Conservation (phyloP, 2,797 vertebrate species). For the Dallia pectoralis region DNA sequence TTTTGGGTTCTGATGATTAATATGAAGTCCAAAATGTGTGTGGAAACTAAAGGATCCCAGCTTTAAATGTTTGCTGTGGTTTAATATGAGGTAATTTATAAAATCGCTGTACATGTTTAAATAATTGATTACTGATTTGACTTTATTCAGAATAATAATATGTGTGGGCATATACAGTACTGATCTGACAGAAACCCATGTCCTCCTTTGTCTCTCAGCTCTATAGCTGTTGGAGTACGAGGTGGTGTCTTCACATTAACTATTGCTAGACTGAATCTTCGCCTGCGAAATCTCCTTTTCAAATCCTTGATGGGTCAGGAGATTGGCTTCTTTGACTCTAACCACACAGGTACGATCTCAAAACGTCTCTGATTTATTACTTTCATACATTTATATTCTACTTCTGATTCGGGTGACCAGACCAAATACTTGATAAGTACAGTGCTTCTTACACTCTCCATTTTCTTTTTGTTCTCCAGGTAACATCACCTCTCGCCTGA, state of each 20-base stretch:
- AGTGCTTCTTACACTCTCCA: too few relatives aligned
- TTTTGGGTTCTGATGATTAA: too few relatives aligned
- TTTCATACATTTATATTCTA: background rate
- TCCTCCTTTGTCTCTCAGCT: slow-evolving; percentile 71
- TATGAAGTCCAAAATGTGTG: too few relatives aligned
- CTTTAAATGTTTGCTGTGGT: too few relatives aligned
- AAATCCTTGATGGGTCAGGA: slow-evolving; percentile 90
- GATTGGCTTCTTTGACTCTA: slow-evolving; percentile 92
- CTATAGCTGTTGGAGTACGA: slow-evolving; percentile 87
- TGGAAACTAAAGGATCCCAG: too few relatives aligned
- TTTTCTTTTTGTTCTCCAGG: slow-evolving; percentile 68
- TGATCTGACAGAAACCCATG: background rate
- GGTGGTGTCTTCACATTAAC: slow-evolving; percentile 89
- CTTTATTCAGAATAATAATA: background rate
- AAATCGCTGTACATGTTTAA: background rate
- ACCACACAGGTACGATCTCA: slow-evolving; percentile 84
- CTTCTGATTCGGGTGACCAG: background rate
- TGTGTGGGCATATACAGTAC: background rate
- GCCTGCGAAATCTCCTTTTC: slow-evolving; percentile 90
- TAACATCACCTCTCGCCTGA: slow-evolving; percentile 92
- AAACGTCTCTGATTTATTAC: background rate
- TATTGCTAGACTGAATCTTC: slow-evolving; percentile 89
- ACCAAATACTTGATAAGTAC: too few relatives aligned
- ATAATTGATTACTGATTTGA: background rate
- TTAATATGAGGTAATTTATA: background rate